Conservation (phyloP, 1,140 invertebrate species). For the Penaeus vannamei region DNA sequence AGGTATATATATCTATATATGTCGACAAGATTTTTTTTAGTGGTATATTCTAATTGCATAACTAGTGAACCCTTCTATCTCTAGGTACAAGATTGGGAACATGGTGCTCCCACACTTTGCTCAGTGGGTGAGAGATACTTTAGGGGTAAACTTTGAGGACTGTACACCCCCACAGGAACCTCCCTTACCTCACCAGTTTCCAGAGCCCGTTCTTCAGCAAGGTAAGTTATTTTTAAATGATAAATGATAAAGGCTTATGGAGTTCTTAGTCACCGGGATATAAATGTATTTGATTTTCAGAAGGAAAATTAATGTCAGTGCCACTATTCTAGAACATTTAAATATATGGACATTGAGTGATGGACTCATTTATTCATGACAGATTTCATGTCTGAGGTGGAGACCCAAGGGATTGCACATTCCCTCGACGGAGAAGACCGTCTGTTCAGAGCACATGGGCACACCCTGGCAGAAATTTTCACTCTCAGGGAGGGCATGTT, state of each 20-base stretch:
- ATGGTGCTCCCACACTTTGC: slow-evolving; percentile 59
- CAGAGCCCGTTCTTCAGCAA: slow-evolving; percentile 40
- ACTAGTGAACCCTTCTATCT: background rate
- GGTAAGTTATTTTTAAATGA: slow-evolving; percentile 4
- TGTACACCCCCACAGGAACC: slow-evolving; percentile 49
- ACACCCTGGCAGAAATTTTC: slow-evolving; percentile 93
- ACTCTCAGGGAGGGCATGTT: slow-evolving; percentile 81
- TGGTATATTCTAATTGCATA: background rate
- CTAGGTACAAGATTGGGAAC: slow-evolving; percentile 57
- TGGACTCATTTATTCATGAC: slow-evolving; percentile 60
- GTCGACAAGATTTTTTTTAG: background rate
- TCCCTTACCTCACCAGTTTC: slow-evolving; percentile 41
- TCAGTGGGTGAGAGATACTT: slow-evolving; percentile 42
- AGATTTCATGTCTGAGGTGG: slow-evolving; percentile 78
- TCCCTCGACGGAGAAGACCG: slow-evolving; percentile 88
- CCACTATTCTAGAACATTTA: background rate
- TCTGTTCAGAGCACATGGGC: slow-evolving; percentile 92
- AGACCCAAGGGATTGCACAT: slow-evolving; percentile 78
- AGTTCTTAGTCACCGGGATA: too few species aligned
- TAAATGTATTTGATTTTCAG: too few species aligned
- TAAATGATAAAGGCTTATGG: too few species aligned
- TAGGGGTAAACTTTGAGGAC: slow-evolving; percentile 58
- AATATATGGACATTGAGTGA: background rate
- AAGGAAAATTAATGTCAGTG: background rate
- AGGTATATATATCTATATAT: too few species aligned